Conservation (phyloP, 2,797 vertebrate species). For the Hipposideros larvatus region DNA sequence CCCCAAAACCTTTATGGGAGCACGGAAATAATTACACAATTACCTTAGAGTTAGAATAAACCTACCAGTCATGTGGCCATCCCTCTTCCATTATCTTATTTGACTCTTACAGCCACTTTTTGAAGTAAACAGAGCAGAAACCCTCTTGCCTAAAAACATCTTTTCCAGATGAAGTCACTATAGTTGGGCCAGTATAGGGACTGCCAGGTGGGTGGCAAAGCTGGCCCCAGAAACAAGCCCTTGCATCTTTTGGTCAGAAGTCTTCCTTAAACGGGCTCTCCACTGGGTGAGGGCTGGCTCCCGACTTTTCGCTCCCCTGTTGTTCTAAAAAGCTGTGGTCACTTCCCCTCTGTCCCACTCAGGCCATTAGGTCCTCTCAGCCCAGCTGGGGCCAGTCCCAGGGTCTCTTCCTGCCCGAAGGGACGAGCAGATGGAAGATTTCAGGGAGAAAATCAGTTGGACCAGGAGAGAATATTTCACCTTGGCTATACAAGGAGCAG, state of each 20-base stretch:
- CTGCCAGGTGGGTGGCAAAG: too few relatives aligned
- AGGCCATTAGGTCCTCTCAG: rapidly evolving
- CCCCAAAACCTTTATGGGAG: neutral
- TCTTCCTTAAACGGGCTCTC: neutral
- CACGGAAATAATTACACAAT: neutral
- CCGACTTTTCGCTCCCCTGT: rapidly evolving
- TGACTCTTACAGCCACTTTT: neutral
- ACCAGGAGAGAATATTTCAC: neutral
- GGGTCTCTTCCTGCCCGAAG: neutral
- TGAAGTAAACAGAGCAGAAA: neutral
- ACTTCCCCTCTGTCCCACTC: neutral
- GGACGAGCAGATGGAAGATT: neutral
- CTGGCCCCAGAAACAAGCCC: neutral
- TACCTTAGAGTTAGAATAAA: rapidly evolving
- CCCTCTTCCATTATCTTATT: neutral
- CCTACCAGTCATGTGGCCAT: rapidly evolving
- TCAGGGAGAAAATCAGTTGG: too few relatives aligned
- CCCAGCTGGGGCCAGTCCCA: rapidly evolving
- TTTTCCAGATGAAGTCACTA: neutral
- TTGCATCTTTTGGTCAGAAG: neutral
- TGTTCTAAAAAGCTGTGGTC: rapidly evolving
- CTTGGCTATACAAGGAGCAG: neutral
- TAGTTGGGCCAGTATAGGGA: neutral
- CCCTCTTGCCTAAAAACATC: neutral
- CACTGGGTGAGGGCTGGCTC: rapidly evolving